Evolutionary conservation across 2,888 invertebrate species (phyloP).

Genomic region (Fissipunctia ypsillon): DNA sequence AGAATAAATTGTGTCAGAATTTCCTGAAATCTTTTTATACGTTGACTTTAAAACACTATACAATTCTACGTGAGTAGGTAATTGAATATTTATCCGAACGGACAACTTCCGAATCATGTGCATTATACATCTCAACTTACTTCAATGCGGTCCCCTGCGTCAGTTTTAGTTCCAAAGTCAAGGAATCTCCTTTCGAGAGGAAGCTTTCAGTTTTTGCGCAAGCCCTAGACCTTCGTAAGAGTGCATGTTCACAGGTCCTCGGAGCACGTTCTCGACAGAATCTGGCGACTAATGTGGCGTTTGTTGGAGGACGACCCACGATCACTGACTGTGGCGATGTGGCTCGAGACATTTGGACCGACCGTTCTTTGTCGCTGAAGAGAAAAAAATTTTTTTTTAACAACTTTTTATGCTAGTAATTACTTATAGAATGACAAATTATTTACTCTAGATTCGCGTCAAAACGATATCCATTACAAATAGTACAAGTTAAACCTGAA

Average conservation of each 20-base stretch:
- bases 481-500: neutral
- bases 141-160: constrained; percentile 96
- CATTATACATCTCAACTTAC: constrained; percentile 84
- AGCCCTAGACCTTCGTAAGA: constrained; percentile 92
- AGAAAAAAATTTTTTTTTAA: neutral
- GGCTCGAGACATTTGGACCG: constrained; percentile 87
- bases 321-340: constrained; percentile 88
- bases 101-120: constrained; percentile 9
- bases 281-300: constrained; percentile 94
- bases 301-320: constrained; percentile 91
- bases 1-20: too few relatives aligned
- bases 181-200: constrained; percentile 94
- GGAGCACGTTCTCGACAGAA: constrained; percentile 96
- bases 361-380: constrained; percentile 87
- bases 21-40: neutral
- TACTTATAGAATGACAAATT: neutral
- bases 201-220: constrained; percentile 96
- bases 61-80: constrained; percentile 17
- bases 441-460: neutral
- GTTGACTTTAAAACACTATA: neutral
- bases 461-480: neutral
- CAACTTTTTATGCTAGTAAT: neutral
- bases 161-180: constrained; percentile 94
- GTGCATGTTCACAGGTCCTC: constrained; percentile 95
- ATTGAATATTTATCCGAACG: constrained; percentile 43